A percentile compares a stretch with the other conserved stretches of the same genome.
phyloP scores from a whole-genome alignment of 1,140 invertebrate species.

The Amphibalanus amphitrite region DNA sequence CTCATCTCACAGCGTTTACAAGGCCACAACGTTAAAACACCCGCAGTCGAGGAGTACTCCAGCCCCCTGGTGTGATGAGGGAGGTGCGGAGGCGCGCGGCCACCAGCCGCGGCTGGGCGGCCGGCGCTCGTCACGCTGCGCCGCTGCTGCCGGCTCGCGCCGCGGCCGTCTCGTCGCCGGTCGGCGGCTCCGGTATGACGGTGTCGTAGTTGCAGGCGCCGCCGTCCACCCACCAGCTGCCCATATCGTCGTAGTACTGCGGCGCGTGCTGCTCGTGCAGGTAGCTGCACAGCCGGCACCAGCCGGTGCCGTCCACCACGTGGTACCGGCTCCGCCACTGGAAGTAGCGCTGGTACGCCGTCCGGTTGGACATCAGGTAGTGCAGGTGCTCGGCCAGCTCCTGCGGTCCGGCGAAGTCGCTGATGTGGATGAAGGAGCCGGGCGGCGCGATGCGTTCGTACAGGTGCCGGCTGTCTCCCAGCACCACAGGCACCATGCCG shows the following conservation, averaged over 20 bases:
- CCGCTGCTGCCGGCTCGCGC: no score
- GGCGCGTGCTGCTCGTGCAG: not conserved
- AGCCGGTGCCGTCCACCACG: not conserved
- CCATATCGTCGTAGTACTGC: not conserved
- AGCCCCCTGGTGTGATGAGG: no score
- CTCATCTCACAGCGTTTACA: no score
- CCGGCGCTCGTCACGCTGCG: no score
- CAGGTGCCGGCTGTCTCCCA: constrained; percentile 30
- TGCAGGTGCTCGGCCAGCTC: constrained; percentile 26
- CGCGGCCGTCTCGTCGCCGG: no score
- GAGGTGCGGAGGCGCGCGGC: no score
- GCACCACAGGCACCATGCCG: constrained; percentile 26
- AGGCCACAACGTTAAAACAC: no score
- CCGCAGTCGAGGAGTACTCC: no score
- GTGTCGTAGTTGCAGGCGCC: not conserved
- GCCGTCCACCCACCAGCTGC: not conserved
- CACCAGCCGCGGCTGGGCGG: no score
- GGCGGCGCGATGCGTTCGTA: constrained; percentile 29
- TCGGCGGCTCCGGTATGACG: not conserved
- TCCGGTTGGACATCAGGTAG: constrained; percentile 23
- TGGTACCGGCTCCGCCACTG: constrained; percentile 21
- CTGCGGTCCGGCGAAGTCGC: constrained; percentile 28
- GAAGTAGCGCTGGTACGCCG: constrained; percentile 26
- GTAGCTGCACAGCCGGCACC: not conserved
- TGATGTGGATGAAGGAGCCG: constrained; percentile 32